Base-by-base conservation (phyloP, 1,140 invertebrate species). In the Zaprionus ornatus region DNA sequence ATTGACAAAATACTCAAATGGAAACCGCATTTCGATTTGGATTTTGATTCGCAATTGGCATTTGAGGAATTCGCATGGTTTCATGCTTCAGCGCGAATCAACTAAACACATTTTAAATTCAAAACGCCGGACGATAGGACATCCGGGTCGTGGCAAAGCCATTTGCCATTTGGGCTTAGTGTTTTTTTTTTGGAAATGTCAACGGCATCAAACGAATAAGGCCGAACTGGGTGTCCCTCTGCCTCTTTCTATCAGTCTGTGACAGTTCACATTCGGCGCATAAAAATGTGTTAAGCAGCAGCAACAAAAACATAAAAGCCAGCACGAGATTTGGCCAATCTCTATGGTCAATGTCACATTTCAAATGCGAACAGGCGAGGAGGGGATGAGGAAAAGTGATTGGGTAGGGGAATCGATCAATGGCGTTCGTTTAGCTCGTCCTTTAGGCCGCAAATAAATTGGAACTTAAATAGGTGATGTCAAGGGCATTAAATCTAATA, bases 381-480 rank as follows among this genome's bases (percentile, higher is more conserved):
- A 29, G 15, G 10, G n/a, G 35, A 15, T 35, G 37, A 19, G 64
- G 19, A 48, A 17, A 74, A 48, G 19, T 48, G 45, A 48, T 21
- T 61, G 66, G 79, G 57, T 45, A 52, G 52, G 55, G 56, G 86
- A 82, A 90, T 90, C 85, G 86, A 90, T 90, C 85, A 90, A 75
- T 79, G 85, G 63, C 76, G 69, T 82, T 77, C 72, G 86, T 73
- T 80, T 84, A 76, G 83, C 68, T 74, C 9, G 77, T 77, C 59
- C 55, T 55, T 59, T 76, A 48, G 77, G 63, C 68, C 85, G 73
- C 86, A 90, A 90, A 90, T 90, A 90, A 90, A 90, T 90, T 85
- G 85, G 85, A 90, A 85, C 78, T 90, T 90, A 90, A 90, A 90
- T 90, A 90, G 85, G 77, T 72, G 85, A 90, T 79, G 85, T 90